These are phyloP conservation scores for Suricata suricatta DNA, from an alignment of 2,113 vertebrate species.

Conservation along the genomic window DNA sequence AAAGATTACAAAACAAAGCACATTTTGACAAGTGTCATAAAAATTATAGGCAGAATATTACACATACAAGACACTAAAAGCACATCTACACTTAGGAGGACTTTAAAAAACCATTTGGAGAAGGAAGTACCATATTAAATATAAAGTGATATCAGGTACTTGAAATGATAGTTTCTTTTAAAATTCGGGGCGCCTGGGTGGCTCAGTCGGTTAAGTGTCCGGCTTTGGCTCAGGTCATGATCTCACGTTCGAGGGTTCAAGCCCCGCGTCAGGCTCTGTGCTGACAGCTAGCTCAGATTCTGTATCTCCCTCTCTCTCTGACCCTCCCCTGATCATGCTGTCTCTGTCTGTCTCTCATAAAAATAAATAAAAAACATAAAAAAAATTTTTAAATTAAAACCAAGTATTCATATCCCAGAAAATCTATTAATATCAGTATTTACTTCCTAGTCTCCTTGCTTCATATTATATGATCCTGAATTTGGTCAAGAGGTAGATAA, in stretches of 20 bases:
- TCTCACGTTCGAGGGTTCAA: no score
- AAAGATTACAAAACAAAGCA: not conserved
- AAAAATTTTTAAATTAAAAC: not conserved
- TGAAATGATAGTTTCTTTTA: not conserved
- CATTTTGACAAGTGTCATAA: conserved; percentile 15
- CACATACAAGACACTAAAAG: not conserved
- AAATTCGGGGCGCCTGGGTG: not conserved
- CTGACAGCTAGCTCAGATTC: no score
- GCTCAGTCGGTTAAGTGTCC: no score
- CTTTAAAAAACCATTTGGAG: not conserved
- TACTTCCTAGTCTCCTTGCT: not conserved
- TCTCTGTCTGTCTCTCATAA: no score
- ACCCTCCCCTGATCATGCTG: no score
- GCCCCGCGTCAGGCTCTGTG: no score
- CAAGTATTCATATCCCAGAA: not conserved
- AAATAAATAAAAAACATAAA: no score
- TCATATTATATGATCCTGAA: not conserved
- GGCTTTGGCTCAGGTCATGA: no score
- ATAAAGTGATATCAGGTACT: not conserved
- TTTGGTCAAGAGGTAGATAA: conserved; percentile 12
- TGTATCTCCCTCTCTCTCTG: no score
- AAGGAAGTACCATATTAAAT: not conserved
- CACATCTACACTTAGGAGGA: not conserved
- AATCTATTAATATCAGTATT: not conserved
- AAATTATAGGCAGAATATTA: not conserved